These are phyloP conservation scores for Percina caprodes DNA, from an alignment of 2,113 vertebrate genomes.

Conservation along the genomic window DNA sequence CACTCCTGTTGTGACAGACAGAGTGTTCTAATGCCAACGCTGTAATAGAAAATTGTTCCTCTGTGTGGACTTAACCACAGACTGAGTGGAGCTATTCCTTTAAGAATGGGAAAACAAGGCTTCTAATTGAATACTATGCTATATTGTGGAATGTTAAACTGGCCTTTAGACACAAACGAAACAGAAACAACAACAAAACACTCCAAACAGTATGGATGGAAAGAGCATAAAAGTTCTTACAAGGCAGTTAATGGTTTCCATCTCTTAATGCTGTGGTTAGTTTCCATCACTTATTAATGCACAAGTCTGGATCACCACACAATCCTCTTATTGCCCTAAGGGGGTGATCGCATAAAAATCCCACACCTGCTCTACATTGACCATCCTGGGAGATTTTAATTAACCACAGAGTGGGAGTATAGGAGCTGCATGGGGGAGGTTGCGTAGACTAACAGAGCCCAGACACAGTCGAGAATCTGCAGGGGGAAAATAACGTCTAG, in stretches of 20 bases:
- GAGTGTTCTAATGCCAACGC: slow-evolving; percentile 60
- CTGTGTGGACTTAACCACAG: slow-evolving; percentile 71
- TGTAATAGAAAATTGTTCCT: slow-evolving; percentile 73
- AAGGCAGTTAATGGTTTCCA: slow-evolving; percentile 82
- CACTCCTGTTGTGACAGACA: slow-evolving; percentile 44
- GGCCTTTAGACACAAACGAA: slow-evolving; percentile 64
- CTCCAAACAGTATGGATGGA: slow-evolving; percentile 68
- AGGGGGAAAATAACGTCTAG: slow-evolving; percentile 51
- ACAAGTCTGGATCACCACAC: slow-evolving; percentile 59
- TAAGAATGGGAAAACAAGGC: slow-evolving; percentile 61
- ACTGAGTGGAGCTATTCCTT: slow-evolving; percentile 73
- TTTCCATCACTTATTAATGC: slow-evolving; percentile 81
- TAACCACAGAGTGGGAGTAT: slow-evolving; percentile 54
- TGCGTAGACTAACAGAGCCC: slow-evolving; percentile 18
- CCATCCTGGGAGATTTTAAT: slow-evolving; percentile 65
- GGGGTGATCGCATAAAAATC: slow-evolving; percentile 56
- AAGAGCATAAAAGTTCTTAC: slow-evolving; percentile 76
- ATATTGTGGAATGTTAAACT: slow-evolving; percentile 72
- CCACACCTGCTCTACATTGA: slow-evolving; percentile 78
- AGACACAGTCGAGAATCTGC: slow-evolving; percentile 51
- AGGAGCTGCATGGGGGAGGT: slow-evolving; percentile 18
- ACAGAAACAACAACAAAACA: slow-evolving; percentile 27
- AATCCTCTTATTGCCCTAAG: slow-evolving; percentile 50
- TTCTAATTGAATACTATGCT: slow-evolving; percentile 76
- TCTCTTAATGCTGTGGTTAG: slow-evolving; percentile 78